Evolutionary conservation across 2,113 vertebrate genomes (phyloP), one percentile per base, ranked within the genome.

Genomic region (Agelaius tricolor): DNA sequence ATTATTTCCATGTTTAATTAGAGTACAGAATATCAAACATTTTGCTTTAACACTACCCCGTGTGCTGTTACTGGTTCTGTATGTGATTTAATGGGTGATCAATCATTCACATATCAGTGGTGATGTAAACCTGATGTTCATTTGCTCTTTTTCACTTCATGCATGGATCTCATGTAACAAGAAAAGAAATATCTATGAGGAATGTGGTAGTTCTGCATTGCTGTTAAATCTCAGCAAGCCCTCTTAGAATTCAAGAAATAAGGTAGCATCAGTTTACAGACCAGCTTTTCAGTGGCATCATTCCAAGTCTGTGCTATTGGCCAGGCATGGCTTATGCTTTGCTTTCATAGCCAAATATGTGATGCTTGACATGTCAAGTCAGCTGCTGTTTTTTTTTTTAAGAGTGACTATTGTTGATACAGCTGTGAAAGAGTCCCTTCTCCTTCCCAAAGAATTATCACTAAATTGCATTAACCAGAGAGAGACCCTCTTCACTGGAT

Each of bases 321-420:
- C 58, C 88, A 97, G 85, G 85, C 75, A 58, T 75, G 91, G 80
- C 72, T 97, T 88, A 78, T 88, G 67, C 91, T 94, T 95, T 94
- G 51, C 88, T 97, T 95, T 91, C 90, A 90, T 96, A 94, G 87
- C 90, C 89, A 97, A 96, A 79, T 96, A 94, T 97, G 96, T 96
- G 95, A 97, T 97, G 97, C 91, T 96, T 98, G 96, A 97, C 94
- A 92, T 96, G 95, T 89, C 86, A 91, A 94, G 95, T 98, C 98
- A 98, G 97, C 97, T 98, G 96, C 93, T 74, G 21, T 4, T 94
- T 97, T 80, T 11, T 94, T 97, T 80, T 67, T 67, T 90, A 59
- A 57, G 66, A 82, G 52, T 94, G 78, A 58, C 76, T 96, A 92
- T 65, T 98, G 96, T 98, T 98, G 97, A 96, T 97, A 97, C 96